These are phyloP conservation scores for Pseudomyrmex dendroicus DNA, from an alignment of 1,140 invertebrate species.

Conservation along the genomic window DNA sequence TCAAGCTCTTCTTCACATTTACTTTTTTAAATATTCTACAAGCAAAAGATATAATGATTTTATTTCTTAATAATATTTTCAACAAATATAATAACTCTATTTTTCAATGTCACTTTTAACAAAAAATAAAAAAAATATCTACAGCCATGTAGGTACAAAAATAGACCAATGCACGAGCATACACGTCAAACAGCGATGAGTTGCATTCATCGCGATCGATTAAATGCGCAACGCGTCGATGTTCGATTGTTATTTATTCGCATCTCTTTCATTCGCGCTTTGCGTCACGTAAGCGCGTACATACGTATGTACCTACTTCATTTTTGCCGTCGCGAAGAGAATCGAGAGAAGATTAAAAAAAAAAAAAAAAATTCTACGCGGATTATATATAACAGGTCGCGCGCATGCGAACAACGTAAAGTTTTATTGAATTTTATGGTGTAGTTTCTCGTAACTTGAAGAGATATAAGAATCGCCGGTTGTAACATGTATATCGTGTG, in stretches of 20 bases:
- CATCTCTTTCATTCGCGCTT: slow-evolving; percentile 20
- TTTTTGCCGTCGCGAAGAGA: not conserved
- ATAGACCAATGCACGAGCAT: not conserved
- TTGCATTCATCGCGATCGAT: not conserved
- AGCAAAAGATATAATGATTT: not conserved
- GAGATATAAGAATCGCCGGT: slow-evolving; percentile 29
- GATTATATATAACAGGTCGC: slow-evolving; percentile 56
- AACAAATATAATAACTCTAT: not conserved
- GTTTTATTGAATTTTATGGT: slow-evolving; percentile 59
- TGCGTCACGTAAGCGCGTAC: not conserved
- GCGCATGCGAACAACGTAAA: slow-evolving; percentile 55
- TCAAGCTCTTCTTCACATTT: not conserved
- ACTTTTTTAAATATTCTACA: not conserved
- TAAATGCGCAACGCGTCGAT: not conserved
- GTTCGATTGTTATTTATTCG: not conserved
- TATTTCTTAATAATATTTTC: too few relatives aligned
- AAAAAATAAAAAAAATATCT: not conserved
- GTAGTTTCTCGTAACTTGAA: slow-evolving; percentile 33
- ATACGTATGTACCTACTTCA: not conserved
- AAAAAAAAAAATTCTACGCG: slow-evolving; percentile 50
- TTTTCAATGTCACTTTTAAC: not conserved
- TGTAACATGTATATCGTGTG: not conserved
- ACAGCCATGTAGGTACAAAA: not conserved
- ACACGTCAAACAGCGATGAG: not conserved
- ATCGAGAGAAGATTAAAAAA: not conserved